Conservation (phyloP, 2,797 vertebrate genomes). For the Basileuterus tristriatus region DNA sequence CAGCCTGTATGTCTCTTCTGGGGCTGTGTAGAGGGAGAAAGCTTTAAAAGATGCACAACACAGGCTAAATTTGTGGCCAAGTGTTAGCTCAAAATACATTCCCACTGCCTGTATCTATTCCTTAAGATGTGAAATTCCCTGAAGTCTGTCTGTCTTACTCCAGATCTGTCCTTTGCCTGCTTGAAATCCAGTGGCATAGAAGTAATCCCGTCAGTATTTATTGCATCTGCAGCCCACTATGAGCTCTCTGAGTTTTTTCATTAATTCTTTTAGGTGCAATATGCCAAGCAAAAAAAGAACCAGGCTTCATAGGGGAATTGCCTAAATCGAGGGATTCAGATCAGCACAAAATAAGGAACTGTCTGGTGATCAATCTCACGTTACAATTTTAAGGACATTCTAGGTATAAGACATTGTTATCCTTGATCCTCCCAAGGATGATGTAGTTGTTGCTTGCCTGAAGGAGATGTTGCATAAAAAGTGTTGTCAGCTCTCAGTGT, state of each 20-base stretch:
- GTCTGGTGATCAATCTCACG: neutral
- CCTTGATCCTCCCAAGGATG: neutral
- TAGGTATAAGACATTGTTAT: neutral
- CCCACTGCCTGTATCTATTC: neutral
- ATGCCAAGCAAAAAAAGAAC: neutral
- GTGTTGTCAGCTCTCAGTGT: neutral
- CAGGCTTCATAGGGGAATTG: neutral
- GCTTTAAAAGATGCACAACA: neutral
- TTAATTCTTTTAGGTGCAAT: neutral
- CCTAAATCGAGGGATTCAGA: neutral
- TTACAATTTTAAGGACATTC: neutral
- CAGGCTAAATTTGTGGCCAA: neutral
- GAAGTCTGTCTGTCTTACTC: neutral
- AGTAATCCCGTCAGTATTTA: conserved; percentile 17
- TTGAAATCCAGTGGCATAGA: neutral
- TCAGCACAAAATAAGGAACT: neutral
- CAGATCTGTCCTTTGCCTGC: neutral
- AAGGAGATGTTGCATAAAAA: neutral
- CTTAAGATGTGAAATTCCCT: neutral
- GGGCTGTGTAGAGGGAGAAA: neutral
- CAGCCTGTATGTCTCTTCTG: neutral
- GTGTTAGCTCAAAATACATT: neutral
- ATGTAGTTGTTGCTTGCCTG: neutral
- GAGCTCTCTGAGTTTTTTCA: neutral
- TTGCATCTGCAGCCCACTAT: neutral